Base-by-base conservation (phyloP, 2,797 vertebrate species). In the Alauda arvensis region DNA sequence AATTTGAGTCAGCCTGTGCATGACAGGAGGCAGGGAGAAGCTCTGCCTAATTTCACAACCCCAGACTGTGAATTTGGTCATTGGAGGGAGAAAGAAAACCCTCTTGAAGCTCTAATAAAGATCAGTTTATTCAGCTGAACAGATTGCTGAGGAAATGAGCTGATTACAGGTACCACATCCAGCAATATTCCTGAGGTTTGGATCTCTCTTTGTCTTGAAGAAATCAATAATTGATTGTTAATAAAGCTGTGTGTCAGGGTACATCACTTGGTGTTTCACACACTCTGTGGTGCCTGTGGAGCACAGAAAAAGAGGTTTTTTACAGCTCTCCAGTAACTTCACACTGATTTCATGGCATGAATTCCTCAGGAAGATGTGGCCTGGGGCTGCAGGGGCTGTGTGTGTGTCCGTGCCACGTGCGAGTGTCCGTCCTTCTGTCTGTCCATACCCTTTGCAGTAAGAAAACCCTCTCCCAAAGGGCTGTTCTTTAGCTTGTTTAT, bases 371-470 rank as follows among this genome's bases (percentile, higher is more conserved):
- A 43, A 26, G 0, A 21, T 0, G 8, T 1, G 5, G 2, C 21
- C 16, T 13, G 66, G 12, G 25, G 14, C 20, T 48, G 4, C 61
- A 20, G 76, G 24, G 39, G 8, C 33, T 1, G 0, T 5, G 12
- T 14, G 9, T 9, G 29, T 39, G 39, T 65, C 60, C 3, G 1
- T 18, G 17, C 25, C 26, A 4, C 0, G 0, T 10, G 33, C 0
- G 1, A 19, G 37, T 3, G 4, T 49, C 57, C 1, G 0, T 82
- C 77, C 25, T 7, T 63, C 82, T 8, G 29, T 57, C 17, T 31
- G 0, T 31, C 18, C 19, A 1, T 23, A 23, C 24, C 3, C 0
- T 0, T 3, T 10, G 19, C 45, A 25, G 0, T n/a, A 28, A 33
- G 43, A 49, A 72, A 85, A 56, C 20, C 0, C 23, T 65, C 29